Evolutionary conservation across 2,888 invertebrate genomes (phyloP), one percentile per base, ranked within the genome.

Genomic region (Ernsta delagoae): DNA sequence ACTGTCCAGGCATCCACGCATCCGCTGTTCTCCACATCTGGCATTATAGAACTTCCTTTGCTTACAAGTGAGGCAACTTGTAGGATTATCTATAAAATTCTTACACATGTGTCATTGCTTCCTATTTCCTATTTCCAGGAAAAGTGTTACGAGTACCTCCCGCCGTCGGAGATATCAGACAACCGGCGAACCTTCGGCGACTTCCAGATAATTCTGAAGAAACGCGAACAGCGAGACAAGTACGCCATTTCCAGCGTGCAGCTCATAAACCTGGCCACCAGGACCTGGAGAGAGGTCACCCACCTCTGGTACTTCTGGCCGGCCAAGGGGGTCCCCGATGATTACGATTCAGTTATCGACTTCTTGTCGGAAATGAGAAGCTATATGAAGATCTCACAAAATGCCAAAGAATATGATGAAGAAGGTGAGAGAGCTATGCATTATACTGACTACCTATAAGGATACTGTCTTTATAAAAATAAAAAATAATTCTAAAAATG

Each of bases 261-360:
- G 84, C 91, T 98, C 2, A 97, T 97, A 93, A 97, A 97, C 85
- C 92, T 97, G 87, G 94, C 96, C 74, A 96, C 96, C 59, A 97
- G 97, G 84, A 96, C 97, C 72, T 97, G 97, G 95, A 92, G 98
- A 56, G 98, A 98, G 85, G 94, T 98, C 66, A 97, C 96, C 0
- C 98, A 98, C 82, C 95, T 98, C 80, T 98, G 98, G 98, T 98
- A 98, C 92, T 96, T 97, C 81, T 99, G 98, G 98, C 98, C 98
- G 0, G 95, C 95, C n/a, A 95, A 96, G 73, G 98, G 98, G 0
- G 96, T 97, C 0, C 98, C 98, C 1, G 95, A 95, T 6, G 98
- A 98, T 79, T 96, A 96, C 64, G 96, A 97, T 64, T 96, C 97
- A 0, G 94, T 98, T 59, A 97, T 98, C 60, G 97, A 98, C 65